Base-by-base conservation (phyloP, 2,113 vertebrate species). In the Macaca mulatta region DNA sequence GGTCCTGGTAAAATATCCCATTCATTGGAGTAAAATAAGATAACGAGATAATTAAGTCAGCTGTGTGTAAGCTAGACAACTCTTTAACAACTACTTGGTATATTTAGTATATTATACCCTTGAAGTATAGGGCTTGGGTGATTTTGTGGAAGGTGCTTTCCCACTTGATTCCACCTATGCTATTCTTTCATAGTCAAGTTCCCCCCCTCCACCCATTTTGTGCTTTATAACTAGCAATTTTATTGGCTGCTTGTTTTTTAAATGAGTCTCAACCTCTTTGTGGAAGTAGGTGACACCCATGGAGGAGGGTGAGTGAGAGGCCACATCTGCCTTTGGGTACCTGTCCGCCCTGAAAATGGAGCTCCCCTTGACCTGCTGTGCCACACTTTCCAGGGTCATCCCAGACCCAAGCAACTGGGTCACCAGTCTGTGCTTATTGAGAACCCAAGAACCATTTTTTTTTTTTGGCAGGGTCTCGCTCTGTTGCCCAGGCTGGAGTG, bases 221-320 rank as follows among this genome's bases (percentile, higher is more conserved):
- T 70, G 78, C 22, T 82, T 75, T 52, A 12, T 82, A 48, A 72
- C 57, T 89, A 74, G 48, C 45, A 35, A 82, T 93, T 64, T 72
- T 78, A 96, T 96, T 7, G 3, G 55, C 59, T 80, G n/a, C 52
- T 82, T 85, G 48, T 79, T 94, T 94, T 95, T 91, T 59, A 79
- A 88, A 52, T 3, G 40, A n/a, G 30, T 77, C 20, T 72, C n/a
- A 88, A 43, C 17, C 59, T 90, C 70, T 84, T 57, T 61, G 77
- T 91, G 88, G 85, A 78, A 57, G 78, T 87, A 57, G 38, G 81
- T 70, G 57, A 75, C 43, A 17, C 30, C 30, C 43, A 23, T 8
- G 3, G 55, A 67, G 22, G 40, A 70, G 14, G n/a, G 45, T 50
- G 23, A 75, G 13, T 2, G 1, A 38, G 8, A 82, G 35, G 48